phyloP scores from a whole-genome alignment of 2,888 invertebrate genomes.

The Drosophila greeni region DNA sequence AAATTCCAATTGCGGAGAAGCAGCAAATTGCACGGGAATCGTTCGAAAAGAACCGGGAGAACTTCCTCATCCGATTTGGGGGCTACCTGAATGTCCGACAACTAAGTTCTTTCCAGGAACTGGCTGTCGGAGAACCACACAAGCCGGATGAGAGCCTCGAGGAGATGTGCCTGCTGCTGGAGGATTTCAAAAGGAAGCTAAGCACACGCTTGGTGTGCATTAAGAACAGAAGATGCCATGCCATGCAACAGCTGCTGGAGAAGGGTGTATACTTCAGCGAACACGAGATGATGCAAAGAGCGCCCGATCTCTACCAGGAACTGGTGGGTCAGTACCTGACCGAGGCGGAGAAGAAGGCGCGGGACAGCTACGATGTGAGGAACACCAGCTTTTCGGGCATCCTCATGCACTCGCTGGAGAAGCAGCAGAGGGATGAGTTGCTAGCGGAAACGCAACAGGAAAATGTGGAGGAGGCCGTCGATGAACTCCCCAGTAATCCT shows the following conservation, averaged over 20 bases:
- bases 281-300: constrained; percentile 94
- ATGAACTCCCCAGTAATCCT: background rate
- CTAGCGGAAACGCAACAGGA: constrained; percentile 69
- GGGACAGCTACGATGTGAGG: constrained; percentile 82
- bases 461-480: background rate
- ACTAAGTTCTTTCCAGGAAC: constrained; percentile 83
- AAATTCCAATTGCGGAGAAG: constrained; percentile 85
- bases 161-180: constrained; percentile 83
- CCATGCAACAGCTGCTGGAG: constrained; percentile 85
- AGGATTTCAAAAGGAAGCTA: constrained; percentile 82
- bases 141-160: constrained; percentile 77
- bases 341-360: constrained; percentile 84
- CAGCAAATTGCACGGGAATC: constrained; percentile 83
- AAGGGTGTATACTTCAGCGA: constrained; percentile 90
- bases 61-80: constrained; percentile 89
- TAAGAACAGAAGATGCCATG: constrained; percentile 90
- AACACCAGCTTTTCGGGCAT: constrained; percentile 85
- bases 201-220: constrained; percentile 81
- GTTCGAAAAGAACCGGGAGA: constrained; percentile 83
- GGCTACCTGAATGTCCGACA: constrained; percentile 84
- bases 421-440: constrained; percentile 83
- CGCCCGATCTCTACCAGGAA: constrained; percentile 93
- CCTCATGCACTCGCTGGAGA: constrained; percentile 89
- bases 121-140: constrained; percentile 66
- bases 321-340: constrained; percentile 91